Evolutionary conservation across 2,888 invertebrate genomes (phyloP).

Genomic region (Dolomedes plantarius): DNA sequence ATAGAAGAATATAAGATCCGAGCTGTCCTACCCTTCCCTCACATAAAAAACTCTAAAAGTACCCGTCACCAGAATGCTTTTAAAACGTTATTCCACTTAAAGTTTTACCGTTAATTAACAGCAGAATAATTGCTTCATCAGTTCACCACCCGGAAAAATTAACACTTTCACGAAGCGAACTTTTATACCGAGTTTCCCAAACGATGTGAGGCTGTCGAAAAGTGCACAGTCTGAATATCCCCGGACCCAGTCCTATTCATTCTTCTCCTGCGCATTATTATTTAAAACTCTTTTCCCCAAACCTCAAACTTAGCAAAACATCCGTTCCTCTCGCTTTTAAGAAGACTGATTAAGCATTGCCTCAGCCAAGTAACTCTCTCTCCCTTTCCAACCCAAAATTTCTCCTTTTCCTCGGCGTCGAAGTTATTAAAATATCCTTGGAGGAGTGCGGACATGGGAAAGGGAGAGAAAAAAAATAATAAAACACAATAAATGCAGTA

Average conservation of each 20-base stretch:
- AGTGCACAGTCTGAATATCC: too few species aligned
- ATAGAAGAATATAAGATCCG: too few species aligned
- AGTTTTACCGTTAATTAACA: neutral
- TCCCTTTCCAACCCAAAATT: constrained; percentile 10
- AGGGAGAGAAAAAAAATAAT: constrained; percentile 5
- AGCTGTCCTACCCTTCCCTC: too few species aligned
- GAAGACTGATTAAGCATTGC: constrained; percentile 35
- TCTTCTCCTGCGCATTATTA: neutral
- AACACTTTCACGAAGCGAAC: too few species aligned
- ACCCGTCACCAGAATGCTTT: too few species aligned
- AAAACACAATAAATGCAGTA: constrained; percentile 28
- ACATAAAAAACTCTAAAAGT: too few species aligned
- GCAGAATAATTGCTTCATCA: neutral
- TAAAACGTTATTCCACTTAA: too few species aligned
- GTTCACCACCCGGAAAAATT: neutral
- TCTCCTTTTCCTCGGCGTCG: neutral
- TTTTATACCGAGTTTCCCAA: too few species aligned
- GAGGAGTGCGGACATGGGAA: neutral
- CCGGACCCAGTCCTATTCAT: neutral
- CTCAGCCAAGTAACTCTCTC: constrained; percentile 12
- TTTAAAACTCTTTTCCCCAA: neutral
- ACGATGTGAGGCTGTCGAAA: too few species aligned
- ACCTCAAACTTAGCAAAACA: neutral
- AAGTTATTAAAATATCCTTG: constrained; percentile 58
- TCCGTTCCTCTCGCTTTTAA: neutral